phyloP scores from a whole-genome alignment of 1,140 invertebrate species.

The Antheraea mylitta region DNA sequence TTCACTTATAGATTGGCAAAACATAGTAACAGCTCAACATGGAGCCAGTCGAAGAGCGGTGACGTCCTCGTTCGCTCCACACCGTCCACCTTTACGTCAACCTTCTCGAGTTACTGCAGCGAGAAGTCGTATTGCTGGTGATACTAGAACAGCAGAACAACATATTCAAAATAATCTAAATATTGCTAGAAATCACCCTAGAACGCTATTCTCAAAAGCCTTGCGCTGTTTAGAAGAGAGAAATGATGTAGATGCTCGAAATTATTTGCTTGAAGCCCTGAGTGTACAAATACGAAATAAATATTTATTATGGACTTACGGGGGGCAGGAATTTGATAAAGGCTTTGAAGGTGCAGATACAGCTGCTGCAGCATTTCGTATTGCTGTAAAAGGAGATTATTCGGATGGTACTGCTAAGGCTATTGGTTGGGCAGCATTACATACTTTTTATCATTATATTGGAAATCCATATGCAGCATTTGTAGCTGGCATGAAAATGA shows the following conservation, averaged over 20 bases:
- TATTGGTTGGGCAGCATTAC: constrained; percentile 64
- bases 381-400: constrained; percentile 56
- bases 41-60: constrained; percentile 59
- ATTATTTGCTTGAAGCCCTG: constrained; percentile 48
- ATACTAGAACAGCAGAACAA: constrained; percentile 43
- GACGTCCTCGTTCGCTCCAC: constrained; percentile 60
- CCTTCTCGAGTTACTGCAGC: constrained; percentile 39
- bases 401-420: constrained; percentile 57
- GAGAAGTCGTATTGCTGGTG: constrained; percentile 45
- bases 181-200: constrained; percentile 41
- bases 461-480: constrained; percentile 53
- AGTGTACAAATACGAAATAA: constrained; percentile 47
- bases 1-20: constrained; percentile 52
- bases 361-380: constrained; percentile 54
- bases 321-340: constrained; percentile 52
- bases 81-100: constrained; percentile 37
- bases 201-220: constrained; percentile 46
- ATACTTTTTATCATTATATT: constrained; percentile 55
- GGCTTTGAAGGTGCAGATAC: constrained; percentile 31
- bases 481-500: constrained; percentile 62
- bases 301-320: constrained; percentile 62
- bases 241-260: constrained; percentile 42
- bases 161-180: constrained; percentile 48
- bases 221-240: constrained; percentile 54
- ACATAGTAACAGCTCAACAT: constrained; percentile 59